Percentiles rank a stretch among this genome's conserved stretches.
phyloP scores from a whole-genome alignment of 2,113 vertebrate genomes.

The Halcyon senegalensis region DNA sequence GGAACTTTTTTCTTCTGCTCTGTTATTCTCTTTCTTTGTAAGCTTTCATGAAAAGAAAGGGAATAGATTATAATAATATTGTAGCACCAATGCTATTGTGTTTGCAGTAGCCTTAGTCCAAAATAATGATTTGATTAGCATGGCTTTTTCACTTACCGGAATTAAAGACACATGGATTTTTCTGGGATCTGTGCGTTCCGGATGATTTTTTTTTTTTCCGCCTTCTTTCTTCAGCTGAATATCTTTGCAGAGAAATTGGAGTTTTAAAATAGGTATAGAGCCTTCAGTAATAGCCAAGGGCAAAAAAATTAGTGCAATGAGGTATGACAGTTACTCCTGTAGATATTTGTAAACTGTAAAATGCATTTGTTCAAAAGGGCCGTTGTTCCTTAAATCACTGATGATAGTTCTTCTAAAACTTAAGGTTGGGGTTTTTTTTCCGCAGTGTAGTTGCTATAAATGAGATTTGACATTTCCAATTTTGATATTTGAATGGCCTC shows the following conservation, averaged over 20 bases:
- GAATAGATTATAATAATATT: constrained; percentile 65
- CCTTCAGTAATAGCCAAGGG: not conserved
- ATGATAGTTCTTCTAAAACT: not conserved
- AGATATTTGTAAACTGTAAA: not conserved
- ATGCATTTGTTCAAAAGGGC: not conserved
- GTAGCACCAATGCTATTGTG: constrained; percentile 47
- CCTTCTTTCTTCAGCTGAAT: not conserved
- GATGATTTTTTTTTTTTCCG: not conserved
- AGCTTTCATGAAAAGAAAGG: constrained; percentile 15
- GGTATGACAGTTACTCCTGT: not conserved
- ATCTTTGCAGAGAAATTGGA: not conserved
- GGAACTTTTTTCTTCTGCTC: constrained; percentile 44
- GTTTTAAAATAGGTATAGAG: not conserved
- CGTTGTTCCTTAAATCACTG: constrained; percentile 13
- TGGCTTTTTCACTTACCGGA: constrained; percentile 42
- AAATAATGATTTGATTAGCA: constrained; percentile 57
- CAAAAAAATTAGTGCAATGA: not conserved
- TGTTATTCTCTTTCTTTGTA: constrained; percentile 40
- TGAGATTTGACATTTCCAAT: constrained; percentile 25
- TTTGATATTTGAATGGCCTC: not conserved
- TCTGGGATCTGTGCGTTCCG: not conserved
- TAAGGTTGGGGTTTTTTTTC: not conserved
- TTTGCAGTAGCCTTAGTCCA: constrained; percentile 51
- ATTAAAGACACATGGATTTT: constrained; percentile 39
- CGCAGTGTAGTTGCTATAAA: not conserved